These are phyloP conservation scores for Oxyruncus cristatus DNA, from an alignment of 2,113 vertebrate species.

Conservation along the genomic window DNA sequence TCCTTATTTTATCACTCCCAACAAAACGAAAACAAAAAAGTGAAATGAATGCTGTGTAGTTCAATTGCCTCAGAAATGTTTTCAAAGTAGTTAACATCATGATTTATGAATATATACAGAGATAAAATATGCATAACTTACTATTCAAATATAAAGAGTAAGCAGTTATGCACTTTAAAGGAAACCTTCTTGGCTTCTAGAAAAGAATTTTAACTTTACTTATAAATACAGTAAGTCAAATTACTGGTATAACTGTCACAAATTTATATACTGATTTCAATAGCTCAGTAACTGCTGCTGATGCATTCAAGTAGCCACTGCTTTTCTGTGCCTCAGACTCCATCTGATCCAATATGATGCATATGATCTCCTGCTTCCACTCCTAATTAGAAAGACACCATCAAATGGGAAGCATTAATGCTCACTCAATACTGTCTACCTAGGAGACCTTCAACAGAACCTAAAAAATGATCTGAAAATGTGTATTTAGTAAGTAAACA, in stretches of 20 bases:
- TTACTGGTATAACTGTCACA: not conserved
- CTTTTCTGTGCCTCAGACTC: not conserved
- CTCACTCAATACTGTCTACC: not conserved
- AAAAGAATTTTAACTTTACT: not conserved
- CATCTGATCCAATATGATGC: not conserved
- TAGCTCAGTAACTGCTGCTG: not conserved
- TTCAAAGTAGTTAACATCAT: not conserved
- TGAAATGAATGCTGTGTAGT: not conserved
- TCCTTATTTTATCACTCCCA: not conserved
- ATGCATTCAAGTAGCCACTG: not conserved
- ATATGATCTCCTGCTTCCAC: not conserved
- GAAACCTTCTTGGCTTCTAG: not conserved
- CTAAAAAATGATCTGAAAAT: not conserved
- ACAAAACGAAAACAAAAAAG: not conserved
- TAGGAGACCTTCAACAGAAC: not conserved
- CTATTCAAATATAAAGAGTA: not conserved
- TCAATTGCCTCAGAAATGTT: not conserved
- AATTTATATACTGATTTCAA: not conserved
- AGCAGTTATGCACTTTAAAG: not conserved
- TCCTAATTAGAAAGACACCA: not conserved
- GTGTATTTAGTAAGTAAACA: not conserved
- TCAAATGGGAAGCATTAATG: not conserved
- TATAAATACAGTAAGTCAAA: not conserved
- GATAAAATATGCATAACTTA: not conserved
- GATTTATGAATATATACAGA: not conserved